Percentiles rank a stretch among this genome's conserved stretches.
These are phyloP conservation scores for Axis porcinus DNA, from an alignment of 2,113 vertebrate species.

Conservation along the genomic window DNA sequence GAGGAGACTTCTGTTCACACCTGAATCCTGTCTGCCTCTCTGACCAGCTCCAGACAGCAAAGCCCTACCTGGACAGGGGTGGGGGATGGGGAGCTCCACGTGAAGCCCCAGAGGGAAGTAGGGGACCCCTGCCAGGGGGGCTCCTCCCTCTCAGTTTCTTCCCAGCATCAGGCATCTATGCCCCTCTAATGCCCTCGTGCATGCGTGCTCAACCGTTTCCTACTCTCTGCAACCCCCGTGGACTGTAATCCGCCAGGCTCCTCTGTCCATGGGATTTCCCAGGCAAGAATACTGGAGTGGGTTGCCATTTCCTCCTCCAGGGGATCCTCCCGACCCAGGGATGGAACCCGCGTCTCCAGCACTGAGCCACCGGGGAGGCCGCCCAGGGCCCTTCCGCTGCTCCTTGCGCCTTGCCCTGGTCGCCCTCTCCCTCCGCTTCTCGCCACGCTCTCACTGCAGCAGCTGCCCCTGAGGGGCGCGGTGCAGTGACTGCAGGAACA, in stretches of 20 bases:
- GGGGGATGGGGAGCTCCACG: not conserved
- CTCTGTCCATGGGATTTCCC: not conserved
- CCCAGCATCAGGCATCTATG: not conserved
- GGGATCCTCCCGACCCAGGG: not conserved
- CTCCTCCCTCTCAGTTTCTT: not conserved
- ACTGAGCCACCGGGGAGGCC: not conserved
- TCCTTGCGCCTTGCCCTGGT: rapidly evolving
- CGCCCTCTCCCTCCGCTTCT: not conserved
- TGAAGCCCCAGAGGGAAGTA: not conserved
- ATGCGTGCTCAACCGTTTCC: not conserved
- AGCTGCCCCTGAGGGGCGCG: too few relatives aligned
- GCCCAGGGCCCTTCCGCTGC: not conserved
- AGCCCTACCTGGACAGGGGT: not conserved
- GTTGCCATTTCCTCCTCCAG: not conserved
- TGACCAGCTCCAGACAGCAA: not conserved
- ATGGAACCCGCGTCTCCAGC: not conserved
- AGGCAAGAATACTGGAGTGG: not conserved
- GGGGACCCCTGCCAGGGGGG: not conserved
- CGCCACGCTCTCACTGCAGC: not conserved
- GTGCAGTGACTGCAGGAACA: rapidly evolving
- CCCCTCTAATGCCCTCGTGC: not conserved
- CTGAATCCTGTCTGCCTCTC: not conserved
- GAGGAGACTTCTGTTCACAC: not conserved
- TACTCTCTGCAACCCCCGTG: not conserved
- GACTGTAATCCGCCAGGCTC: not conserved